These are phyloP conservation scores for Chlorops oryzae DNA, from an alignment of 1,140 invertebrate species.

Conservation along the genomic window DNA sequence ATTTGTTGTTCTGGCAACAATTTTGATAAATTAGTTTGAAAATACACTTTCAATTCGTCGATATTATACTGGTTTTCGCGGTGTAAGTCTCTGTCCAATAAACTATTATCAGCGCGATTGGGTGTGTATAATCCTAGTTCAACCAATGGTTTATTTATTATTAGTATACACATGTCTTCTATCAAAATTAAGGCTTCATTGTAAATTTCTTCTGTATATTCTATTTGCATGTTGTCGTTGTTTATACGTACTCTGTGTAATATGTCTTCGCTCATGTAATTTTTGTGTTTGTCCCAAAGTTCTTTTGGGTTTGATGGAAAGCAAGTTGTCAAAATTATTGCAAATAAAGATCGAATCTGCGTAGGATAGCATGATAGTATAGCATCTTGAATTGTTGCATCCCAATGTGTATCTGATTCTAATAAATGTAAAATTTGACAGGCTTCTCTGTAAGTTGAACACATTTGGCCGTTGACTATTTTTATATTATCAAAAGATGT, in stretches of 20 bases:
- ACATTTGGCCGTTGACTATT: slow-evolving; percentile 44
- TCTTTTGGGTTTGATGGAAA: slow-evolving; percentile 28
- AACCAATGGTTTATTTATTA: slow-evolving; percentile 24
- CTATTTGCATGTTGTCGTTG: slow-evolving; percentile 2
- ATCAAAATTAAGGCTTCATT: slow-evolving; percentile 40
- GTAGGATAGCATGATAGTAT: slow-evolving; percentile 26
- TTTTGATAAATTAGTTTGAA: slow-evolving; percentile 14
- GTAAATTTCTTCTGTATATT: slow-evolving; percentile 19
- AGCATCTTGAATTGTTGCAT: slow-evolving; percentile 35
- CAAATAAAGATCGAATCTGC: slow-evolving; percentile 47
- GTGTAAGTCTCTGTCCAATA: slow-evolving; percentile 25
- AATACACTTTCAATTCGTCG: slow-evolving; percentile 14
- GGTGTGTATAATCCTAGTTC: slow-evolving; percentile 33
- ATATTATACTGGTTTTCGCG: slow-evolving; percentile 24
- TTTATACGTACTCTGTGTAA: slow-evolving; percentile 41
- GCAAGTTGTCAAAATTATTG: slow-evolving; percentile 39
- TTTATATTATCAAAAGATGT: slow-evolving; percentile 42
- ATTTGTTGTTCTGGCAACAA: slow-evolving; percentile 17
- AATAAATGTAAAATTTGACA: slow-evolving; percentile 40
- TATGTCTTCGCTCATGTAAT: slow-evolving; percentile 31
- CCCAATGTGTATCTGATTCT: slow-evolving; percentile 41
- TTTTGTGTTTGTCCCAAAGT: slow-evolving; percentile 39
- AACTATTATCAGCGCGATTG: slow-evolving; percentile 29
- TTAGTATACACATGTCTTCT: slow-evolving; percentile 33
- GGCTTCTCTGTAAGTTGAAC: slow-evolving; percentile 42